phyloP scores from a whole-genome alignment of 2,797 vertebrate species.

The Danio albolineatus region DNA sequence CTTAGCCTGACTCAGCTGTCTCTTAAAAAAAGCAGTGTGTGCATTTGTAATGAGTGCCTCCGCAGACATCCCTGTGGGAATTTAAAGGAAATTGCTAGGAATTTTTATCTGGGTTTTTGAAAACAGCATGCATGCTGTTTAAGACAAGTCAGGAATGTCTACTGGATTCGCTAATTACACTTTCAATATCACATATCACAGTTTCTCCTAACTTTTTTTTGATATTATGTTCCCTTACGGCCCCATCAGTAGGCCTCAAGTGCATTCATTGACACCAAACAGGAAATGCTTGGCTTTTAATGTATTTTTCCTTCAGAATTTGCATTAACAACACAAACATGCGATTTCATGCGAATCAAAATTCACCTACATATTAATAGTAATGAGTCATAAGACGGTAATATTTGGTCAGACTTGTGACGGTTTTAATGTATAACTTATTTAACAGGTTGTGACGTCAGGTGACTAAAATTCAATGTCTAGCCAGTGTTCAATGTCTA shows the following conservation, averaged over 20 bases:
- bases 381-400: too few species aligned
- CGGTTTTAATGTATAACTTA: too few species aligned
- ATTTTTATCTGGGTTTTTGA: constrained; percentile 64
- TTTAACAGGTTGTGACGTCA: too few species aligned
- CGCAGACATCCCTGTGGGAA: constrained; percentile 68
- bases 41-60: constrained; percentile 55
- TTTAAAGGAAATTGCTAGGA: constrained; percentile 69
- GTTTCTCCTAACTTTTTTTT: neutral
- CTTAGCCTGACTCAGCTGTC: constrained; percentile 48
- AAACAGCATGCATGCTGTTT: constrained; percentile 63
- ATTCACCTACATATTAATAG: too few species aligned
- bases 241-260: neutral
- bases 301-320: neutral
- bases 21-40: constrained; percentile 44
- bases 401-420: too few species aligned
- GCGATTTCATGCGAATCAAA: too few species aligned
- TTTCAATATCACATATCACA: constrained; percentile 20
- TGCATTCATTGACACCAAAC: constrained; percentile 1
- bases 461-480: too few species aligned
- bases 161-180: constrained; percentile 43
- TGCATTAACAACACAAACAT: neutral
- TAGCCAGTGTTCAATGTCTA: too few species aligned
- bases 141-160: constrained; percentile 56
- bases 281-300: neutral
- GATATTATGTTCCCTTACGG: neutral